Conservation (phyloP, 2,113 vertebrate genomes). For the Bos indicus region DNA sequence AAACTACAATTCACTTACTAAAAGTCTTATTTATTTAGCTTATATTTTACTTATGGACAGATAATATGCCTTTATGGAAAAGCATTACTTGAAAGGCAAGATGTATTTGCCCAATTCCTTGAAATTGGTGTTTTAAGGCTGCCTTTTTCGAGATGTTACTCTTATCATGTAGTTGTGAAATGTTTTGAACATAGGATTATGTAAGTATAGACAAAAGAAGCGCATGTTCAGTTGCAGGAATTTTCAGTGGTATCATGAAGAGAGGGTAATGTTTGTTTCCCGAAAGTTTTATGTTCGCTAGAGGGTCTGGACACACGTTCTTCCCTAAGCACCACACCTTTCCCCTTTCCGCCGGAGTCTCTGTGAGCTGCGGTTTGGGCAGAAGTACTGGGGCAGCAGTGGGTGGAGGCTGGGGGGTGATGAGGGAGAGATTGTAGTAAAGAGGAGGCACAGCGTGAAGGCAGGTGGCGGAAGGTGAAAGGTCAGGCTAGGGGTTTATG, state of each 20-base stretch:
- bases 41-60: not conserved
- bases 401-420: not conserved
- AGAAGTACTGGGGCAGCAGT: not conserved
- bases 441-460: not conserved
- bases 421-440: too few species aligned
- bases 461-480: not conserved
- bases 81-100: not conserved
- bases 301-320: not conserved
- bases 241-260: not conserved
- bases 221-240: not conserved
- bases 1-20: conserved; percentile 5
- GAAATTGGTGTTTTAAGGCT: not conserved
- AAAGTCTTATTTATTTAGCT: conserved; percentile 6
- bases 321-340: not conserved
- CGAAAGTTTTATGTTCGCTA: not conserved
- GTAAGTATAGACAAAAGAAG: not conserved
- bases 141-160: not conserved
- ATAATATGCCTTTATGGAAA: conserved; percentile 20
- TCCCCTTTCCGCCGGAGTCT: not conserved
- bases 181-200: not conserved
- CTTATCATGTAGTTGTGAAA: not conserved
- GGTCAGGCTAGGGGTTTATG: not conserved
- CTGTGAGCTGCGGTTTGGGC: not conserved
- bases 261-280: not conserved
- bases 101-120: not conserved